These are phyloP conservation scores for Ernsta delagoae DNA, from an alignment of 2,888 invertebrate species.

Conservation along the genomic window DNA sequence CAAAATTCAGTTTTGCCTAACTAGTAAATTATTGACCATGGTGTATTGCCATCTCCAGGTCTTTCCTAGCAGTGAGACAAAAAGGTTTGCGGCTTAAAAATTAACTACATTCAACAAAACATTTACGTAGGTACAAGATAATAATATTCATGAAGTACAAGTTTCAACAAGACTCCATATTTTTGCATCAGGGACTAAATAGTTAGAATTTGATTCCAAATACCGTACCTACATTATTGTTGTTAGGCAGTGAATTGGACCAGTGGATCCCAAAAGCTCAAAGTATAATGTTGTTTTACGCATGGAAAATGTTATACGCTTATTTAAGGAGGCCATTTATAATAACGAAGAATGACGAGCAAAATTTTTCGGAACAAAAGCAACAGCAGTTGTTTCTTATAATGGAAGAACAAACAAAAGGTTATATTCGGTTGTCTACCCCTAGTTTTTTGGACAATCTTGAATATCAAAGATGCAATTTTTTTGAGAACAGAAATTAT, in stretches of 20 bases:
- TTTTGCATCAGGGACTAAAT: too few species aligned
- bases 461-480: conserved; percentile 7
- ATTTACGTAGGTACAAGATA: too few species aligned
- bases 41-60: too few species aligned
- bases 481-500: not conserved
- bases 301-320: conserved; percentile 21
- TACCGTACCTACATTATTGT: not conserved
- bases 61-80: too few species aligned
- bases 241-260: not conserved
- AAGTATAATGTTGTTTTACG: conserved; percentile 14
- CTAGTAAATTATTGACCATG: too few species aligned
- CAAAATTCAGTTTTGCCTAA: too few species aligned
- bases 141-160: too few species aligned
- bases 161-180: too few species aligned
- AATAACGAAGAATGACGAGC: conserved; percentile 31
- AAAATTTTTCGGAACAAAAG: conserved; percentile 29
- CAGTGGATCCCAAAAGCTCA: not conserved
- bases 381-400: conserved; percentile 20
- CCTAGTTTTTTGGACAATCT: conserved; percentile 18
- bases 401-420: conserved; percentile 24
- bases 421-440: conserved; percentile 10
- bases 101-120: too few species aligned
- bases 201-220: not conserved
- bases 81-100: too few species aligned
- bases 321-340: conserved; percentile 30